A percentile compares a stretch with the other conserved stretches of the same genome.
Conservation (phyloP, 2,888 invertebrate species). For the Tineola bisselliella region DNA sequence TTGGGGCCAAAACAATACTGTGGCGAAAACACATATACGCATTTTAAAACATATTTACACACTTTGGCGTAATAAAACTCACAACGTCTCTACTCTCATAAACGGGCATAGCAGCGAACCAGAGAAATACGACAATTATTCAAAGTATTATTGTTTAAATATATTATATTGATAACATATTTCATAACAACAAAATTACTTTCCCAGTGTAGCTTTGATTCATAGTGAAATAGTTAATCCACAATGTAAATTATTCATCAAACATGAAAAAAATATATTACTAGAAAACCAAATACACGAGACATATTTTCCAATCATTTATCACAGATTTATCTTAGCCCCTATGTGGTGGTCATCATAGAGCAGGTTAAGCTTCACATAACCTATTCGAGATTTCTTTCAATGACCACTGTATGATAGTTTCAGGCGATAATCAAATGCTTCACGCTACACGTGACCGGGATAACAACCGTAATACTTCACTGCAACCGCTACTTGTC, state of each 20-base stretch:
- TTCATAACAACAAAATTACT: too few relatives aligned
- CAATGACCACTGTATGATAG: not conserved
- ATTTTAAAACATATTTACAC: not conserved
- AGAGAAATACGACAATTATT: too few relatives aligned
- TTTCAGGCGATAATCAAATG: not conserved
- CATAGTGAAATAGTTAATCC: too few relatives aligned
- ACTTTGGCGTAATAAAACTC: not conserved
- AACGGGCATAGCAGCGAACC: too few relatives aligned
- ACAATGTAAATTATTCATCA: too few relatives aligned
- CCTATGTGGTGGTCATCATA: not conserved
- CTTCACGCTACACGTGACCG: not conserved
- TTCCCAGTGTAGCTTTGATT: too few relatives aligned
- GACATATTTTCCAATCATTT: not conserved
- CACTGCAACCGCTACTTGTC: not conserved
- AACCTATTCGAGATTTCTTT: not conserved
- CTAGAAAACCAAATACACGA: too few relatives aligned
- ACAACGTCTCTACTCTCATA: too few relatives aligned
- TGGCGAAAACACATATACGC: not conserved
- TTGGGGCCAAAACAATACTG: not conserved
- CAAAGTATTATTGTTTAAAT: too few relatives aligned
- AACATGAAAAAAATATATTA: too few relatives aligned
- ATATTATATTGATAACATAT: too few relatives aligned
- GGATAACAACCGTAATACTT: not conserved
- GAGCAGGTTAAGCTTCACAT: not conserved
- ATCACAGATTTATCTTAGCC: not conserved